phyloP scores from a whole-genome alignment of 1,140 invertebrate species.

The Anastrepha ludens region DNA sequence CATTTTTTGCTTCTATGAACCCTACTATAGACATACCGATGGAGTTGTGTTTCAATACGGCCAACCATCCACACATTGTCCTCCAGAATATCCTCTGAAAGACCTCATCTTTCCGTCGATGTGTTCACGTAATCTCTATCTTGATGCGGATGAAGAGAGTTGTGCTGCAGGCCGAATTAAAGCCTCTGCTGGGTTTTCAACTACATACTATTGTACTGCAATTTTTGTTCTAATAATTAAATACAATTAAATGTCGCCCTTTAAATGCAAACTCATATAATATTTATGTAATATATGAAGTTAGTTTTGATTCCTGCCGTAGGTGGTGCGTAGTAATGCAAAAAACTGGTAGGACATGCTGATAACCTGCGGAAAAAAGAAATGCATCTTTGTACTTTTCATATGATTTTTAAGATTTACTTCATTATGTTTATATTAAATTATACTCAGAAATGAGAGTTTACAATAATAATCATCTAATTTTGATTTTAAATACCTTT shows the following conservation, averaged over 20 bases:
- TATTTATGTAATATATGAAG: not conserved
- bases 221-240: not conserved
- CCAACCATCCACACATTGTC: not conserved
- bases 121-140: not conserved
- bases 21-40: not conserved
- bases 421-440: too few species aligned
- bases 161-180: not conserved
- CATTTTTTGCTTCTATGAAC: not conserved
- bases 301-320: slow-evolving; percentile 19
- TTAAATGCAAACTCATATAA: too few species aligned
- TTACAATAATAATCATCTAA: too few species aligned
- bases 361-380: slow-evolving; percentile 47
- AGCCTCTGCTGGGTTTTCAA: not conserved
- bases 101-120: not conserved
- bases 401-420: too few species aligned
- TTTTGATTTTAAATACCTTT: too few species aligned
- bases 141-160: not conserved
- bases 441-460: too few species aligned
- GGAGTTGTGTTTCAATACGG: not conserved
- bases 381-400: not conserved
- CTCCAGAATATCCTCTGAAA: not conserved
- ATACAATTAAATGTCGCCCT: not conserved
- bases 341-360: slow-evolving; percentile 58
- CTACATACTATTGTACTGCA: not conserved
- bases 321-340: slow-evolving; percentile 54